phyloP scores from a whole-genome alignment of 2,888 invertebrate genomes.

The Metellina segmentata region DNA sequence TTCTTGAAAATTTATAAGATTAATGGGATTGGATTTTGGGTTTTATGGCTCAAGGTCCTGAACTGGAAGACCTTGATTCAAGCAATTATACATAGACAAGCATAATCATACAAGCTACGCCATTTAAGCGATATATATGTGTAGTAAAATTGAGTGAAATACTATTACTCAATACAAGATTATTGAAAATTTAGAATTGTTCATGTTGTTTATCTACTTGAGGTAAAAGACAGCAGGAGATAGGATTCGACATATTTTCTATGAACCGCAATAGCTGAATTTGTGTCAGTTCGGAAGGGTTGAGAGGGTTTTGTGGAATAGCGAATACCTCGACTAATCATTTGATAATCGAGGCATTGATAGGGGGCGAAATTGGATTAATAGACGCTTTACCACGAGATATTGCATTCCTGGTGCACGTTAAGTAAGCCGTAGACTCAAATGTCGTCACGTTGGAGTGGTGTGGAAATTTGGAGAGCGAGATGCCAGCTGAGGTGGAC shows the following conservation, averaged over 20 bases:
- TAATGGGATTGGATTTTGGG: no score
- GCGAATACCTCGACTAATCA: slow-evolving; percentile 59
- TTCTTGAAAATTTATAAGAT: no score
- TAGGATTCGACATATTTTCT: background rate
- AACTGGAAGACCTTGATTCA: no score
- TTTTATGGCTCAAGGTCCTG: no score
- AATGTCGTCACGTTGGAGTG: no score
- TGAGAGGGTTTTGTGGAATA: slow-evolving; percentile 2
- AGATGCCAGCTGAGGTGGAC: no score
- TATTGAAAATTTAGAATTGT: no score
- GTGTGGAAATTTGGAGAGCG: no score
- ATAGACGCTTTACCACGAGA: slow-evolving; percentile 27
- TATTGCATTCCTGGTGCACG: background rate
- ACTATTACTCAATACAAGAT: no score
- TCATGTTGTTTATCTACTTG: background rate
- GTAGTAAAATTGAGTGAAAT: no score
- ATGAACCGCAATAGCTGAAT: slow-evolving; percentile 38
- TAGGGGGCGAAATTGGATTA: slow-evolving; percentile 52
- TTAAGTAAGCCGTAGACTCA: no score
- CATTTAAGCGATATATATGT: background rate
- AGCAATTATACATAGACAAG: no score
- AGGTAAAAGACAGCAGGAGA: background rate
- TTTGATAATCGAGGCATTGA: slow-evolving; percentile 56
- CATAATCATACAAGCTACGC: background rate
- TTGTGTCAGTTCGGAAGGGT: slow-evolving; percentile 27